phyloP scores from a whole-genome alignment of 2,888 invertebrate genomes.

The Polyommatus icarus region DNA sequence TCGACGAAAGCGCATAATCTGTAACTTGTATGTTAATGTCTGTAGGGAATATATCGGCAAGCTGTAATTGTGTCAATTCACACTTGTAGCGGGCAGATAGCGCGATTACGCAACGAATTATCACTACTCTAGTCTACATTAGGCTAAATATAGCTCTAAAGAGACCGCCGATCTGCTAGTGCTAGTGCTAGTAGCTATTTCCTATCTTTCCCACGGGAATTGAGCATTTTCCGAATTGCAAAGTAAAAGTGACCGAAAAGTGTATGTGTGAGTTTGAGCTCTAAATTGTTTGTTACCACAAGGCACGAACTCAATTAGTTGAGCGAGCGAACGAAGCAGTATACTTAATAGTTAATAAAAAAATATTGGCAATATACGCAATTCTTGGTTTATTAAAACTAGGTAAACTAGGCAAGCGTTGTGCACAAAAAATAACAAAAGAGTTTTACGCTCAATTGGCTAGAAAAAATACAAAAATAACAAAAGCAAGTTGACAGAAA shows the following conservation, averaged over 20 bases:
- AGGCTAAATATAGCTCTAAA: conserved; percentile 17
- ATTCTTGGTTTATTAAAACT: not conserved
- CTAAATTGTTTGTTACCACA: not conserved
- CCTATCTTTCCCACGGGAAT: conserved; percentile 1
- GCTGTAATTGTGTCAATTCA: conserved; percentile 39
- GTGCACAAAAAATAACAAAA: not conserved
- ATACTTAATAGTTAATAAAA: not conserved
- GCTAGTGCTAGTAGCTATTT: not conserved
- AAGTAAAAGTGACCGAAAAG: not conserved
- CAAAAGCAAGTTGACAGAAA: not conserved
- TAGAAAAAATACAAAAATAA: not conserved
- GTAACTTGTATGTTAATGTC: not conserved
- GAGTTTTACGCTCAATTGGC: not conserved
- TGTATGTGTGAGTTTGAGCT: not conserved
- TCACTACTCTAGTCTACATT: conserved; percentile 15
- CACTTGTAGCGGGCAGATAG: conserved; percentile 40
- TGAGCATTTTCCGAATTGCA: not conserved
- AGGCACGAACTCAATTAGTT: not conserved
- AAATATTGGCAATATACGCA: not conserved
- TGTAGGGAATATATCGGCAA: conserved; percentile 20
- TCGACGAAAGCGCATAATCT: not conserved
- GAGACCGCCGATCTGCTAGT: not conserved
- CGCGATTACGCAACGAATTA: conserved; percentile 32
- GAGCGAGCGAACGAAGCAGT: no score
- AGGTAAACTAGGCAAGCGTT: not conserved